Evolutionary conservation across 2,888 invertebrate species (phyloP), one percentile per base, ranked within the genome.

Genomic region (Idaea biselata): DNA sequence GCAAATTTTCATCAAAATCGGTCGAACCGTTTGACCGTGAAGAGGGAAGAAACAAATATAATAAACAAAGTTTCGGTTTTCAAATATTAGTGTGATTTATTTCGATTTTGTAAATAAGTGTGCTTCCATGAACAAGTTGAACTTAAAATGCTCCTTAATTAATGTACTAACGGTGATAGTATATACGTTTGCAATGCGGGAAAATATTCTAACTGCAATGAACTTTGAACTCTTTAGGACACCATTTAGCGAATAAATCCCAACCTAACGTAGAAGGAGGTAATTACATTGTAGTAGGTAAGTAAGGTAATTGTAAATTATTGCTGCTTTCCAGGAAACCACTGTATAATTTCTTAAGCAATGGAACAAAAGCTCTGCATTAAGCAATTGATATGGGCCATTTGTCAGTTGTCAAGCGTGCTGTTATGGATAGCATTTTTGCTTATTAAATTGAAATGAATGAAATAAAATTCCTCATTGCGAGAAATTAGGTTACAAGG

Each of bases 291-390:
- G 75, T 14, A 14, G 18, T 75, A 70, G 69, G 69, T 74, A 68
- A 64, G 74, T 56, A 16, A 44, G 18, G 56, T 76, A 80, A 80
- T 79, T 81, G 80, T 80, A 79, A 80, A 82, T 82, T 81, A 82
- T 75, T 59, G 74, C 68, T 65, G 58, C 69, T 71, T 79, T 77
- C 75, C 68, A 69, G 70, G 78, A 79, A 82, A 77, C 71, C 69
- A 72, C 73, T 62, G 73, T 71, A 68, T 76, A 75, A 77, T 77
- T 79, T 73, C 73, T 65, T 75, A 73, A 77, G 78, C 76, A 73
- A 69, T 72, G 69, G 74, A 76, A 76, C 71, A 76, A 71, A 72
- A 73, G 69, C 69, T 70, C 63, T 63, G 68, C 67, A 65, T 70
- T 68, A 75, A 67, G 70, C 69, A 69, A 75, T 74, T 69, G 68